Percentiles rank a stretch among this genome's conserved stretches.
phyloP scores from a whole-genome alignment of 2,888 invertebrate species.

The Spisula subtruncata region DNA sequence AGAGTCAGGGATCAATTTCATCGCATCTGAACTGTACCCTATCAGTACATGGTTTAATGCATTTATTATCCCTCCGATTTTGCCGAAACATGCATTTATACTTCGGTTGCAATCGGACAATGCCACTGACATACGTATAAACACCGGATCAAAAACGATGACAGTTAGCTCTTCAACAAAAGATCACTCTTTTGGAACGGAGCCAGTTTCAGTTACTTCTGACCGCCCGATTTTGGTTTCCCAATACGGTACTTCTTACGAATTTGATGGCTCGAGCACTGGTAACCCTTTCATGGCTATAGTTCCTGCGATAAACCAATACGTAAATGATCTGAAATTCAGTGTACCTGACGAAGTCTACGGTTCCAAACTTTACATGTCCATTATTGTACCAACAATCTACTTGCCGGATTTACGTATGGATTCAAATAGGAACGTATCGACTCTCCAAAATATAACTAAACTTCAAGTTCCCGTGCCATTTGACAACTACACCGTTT shows the following conservation, averaged over 20 bases:
- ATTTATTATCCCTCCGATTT: slow-evolving; percentile 28
- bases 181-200: not conserved
- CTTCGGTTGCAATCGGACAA: not conserved
- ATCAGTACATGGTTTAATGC: not conserved
- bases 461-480: slow-evolving; percentile 17
- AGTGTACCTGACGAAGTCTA: slow-evolving; percentile 28
- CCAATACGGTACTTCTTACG: not conserved
- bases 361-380: not conserved
- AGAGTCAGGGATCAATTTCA: not conserved
- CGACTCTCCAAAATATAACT: not conserved
- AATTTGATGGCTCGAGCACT: not conserved
- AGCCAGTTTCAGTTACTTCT: not conserved
- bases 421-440: not conserved
- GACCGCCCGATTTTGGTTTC: not conserved
- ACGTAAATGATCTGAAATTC: slow-evolving; percentile 28
- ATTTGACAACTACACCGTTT: slow-evolving; percentile 16
- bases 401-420: not conserved
- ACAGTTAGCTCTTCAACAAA: not conserved
- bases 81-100: not conserved
- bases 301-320: slow-evolving; percentile 37
- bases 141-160: not conserved
- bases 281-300: slow-evolving; percentile 32
- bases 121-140: not conserved
- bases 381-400: not conserved
- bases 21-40: slow-evolving; percentile 31